phyloP scores from a whole-genome alignment of 2,888 invertebrate species.

The Achlya flavicornis region DNA sequence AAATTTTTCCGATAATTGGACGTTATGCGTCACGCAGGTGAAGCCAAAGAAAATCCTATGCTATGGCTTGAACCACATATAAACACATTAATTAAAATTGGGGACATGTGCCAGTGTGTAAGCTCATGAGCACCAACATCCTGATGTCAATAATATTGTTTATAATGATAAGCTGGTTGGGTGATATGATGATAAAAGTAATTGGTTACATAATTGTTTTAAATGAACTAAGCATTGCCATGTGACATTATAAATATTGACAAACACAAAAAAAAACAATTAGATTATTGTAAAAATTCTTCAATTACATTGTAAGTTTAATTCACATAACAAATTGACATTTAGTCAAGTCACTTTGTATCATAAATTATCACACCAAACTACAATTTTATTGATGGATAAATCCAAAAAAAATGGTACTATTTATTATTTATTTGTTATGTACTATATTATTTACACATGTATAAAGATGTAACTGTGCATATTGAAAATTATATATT shows the following conservation, averaged over 20 bases:
- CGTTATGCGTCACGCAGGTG: too few relatives aligned
- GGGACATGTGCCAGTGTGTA: background rate
- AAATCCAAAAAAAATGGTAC: conserved; percentile 78
- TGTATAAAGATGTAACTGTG: conserved; percentile 83
- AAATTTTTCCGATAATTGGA: too few relatives aligned
- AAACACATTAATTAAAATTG: background rate
- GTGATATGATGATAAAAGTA: conserved; percentile 68
- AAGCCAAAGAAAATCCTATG: too few relatives aligned
- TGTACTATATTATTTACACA: conserved; percentile 82
- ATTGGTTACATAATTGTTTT: conserved; percentile 66
- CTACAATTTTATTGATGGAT: conserved; percentile 76
- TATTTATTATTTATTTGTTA: conserved; percentile 84
- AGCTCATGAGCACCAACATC: background rate
- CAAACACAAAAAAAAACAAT: conserved; percentile 56
- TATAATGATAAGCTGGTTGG: conserved; percentile 78
- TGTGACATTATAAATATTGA: conserved; percentile 46
- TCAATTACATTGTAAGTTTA: conserved; percentile 52
- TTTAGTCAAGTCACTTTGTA: conserved; percentile 78
- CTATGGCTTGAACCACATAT: background rate
- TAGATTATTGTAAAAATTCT: conserved; percentile 66
- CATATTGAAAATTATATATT: conserved; percentile 83
- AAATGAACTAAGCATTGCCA: conserved; percentile 38
- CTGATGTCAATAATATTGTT: conserved; percentile 55
- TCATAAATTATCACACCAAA: conserved; percentile 74
- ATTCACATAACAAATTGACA: conserved; percentile 68